phyloP scores from a whole-genome alignment of 2,113 vertebrate genomes.

The Larimichthys crocea region DNA sequence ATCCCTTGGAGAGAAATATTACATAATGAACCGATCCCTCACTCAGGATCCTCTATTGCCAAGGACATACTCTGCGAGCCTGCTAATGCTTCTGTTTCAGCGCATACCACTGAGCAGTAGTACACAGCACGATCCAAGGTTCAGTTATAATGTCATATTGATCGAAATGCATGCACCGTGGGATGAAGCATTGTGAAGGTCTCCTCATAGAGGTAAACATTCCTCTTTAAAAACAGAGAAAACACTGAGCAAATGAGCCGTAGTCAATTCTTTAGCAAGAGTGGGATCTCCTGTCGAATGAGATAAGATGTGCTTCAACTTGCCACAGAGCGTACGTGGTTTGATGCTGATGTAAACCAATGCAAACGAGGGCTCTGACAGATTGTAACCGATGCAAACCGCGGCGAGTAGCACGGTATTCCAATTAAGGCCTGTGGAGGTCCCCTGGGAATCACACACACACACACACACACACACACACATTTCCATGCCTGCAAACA shows the following conservation, averaged over 20 bases:
- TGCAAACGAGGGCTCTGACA: conserved; percentile 51
- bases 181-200: conserved; percentile 24
- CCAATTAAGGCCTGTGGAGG: conserved; percentile 53
- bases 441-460: conserved; percentile 32
- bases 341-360: conserved; percentile 36
- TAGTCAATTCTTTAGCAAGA: conserved; percentile 26
- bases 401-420: neutral
- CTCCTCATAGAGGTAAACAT: conserved; percentile 39
- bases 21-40: conserved; percentile 59
- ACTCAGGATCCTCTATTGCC: conserved; percentile 54
- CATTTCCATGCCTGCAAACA: neutral
- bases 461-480: conserved; percentile 1
- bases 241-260: conserved; percentile 43
- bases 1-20: conserved; percentile 55
- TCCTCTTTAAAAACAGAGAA: conserved; percentile 32
- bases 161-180: conserved; percentile 49
- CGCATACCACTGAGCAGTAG: conserved; percentile 1
- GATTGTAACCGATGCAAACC: conserved; percentile 46
- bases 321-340: conserved; percentile 28
- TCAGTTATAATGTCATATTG: conserved; percentile 63
- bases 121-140: conserved; percentile 9
- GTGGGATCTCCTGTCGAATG: conserved; percentile 37
- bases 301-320: conserved; percentile 31
- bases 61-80: conserved; percentile 60
- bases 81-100: conserved; percentile 41